Evolutionary conservation across 2,797 vertebrate genomes (phyloP), one percentile per base, ranked within the genome.

Genomic region (Cetoscarus ocellatus): DNA sequence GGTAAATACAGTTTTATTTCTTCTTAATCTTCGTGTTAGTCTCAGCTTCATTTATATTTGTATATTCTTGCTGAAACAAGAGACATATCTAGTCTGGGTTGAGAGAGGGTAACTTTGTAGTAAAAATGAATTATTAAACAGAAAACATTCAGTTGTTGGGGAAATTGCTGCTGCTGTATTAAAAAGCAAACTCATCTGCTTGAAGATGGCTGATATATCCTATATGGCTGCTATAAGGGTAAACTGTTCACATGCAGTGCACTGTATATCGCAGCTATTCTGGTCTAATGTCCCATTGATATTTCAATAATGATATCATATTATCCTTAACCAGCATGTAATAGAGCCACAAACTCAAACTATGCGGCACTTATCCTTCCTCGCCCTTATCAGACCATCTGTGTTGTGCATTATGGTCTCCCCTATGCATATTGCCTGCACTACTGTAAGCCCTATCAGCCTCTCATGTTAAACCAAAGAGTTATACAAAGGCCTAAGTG

Each of bases 401-500:
- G 80, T 18, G 49, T 6, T 58, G 40, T 61, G 61, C 75, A 67
- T 66, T 74, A 47, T 57, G 43, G 27, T 52, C 27, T 77, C 67
- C 53, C 63, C 79, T 57, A 75, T 83, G 70, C 42, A 74, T 78
- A 54, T 67, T 77, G 18, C 50, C 73, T 56, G 60, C 52, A 58
- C 60, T 17, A 65, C 36, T 72, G 43, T 67, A 69, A 75, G 80
- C 70, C 55, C 62, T 43, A 50, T 75, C 45, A 68, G 62, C 55
- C 80, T 77, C 83, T 84, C 71, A 65, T 80, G 70, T 77, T 86
- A 76, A 73, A 76, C 77, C 78, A 45, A 71, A 67, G 45, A 64
- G 59, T 75, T 71, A 39, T 3, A 50, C 65, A 65, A 61, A 73
- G 39, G 27, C 67, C 52, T 75, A 71, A 87, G 79, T 45, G 79